Base-by-base conservation (phyloP, 2,113 vertebrate species). In the Alexandromys fortis region DNA sequence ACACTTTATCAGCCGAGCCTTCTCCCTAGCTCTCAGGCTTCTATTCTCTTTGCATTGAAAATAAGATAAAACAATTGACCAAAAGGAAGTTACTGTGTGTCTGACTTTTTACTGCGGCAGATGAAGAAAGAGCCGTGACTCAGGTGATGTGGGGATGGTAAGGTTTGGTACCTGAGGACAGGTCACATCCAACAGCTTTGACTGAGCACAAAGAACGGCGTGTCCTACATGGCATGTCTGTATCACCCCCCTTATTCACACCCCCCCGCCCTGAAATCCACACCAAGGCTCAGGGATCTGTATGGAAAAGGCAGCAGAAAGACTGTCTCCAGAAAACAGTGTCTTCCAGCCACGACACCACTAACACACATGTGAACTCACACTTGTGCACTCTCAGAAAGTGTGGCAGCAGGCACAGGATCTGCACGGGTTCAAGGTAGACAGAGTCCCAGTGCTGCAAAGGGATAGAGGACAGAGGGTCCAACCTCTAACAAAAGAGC, bases 211-310 rank as follows among this genome's bases (percentile, higher is more conserved):
- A 81, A 35, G 42, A 73, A 35, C 42, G 58, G 45, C 73, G 11
- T 65, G n/a, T n/a, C 90, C 83, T 82, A 82, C 58, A 26, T 26
- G 52, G 58, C 2, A 42, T 30, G 1, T 63, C 58, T 63, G 42
- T 30, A 28, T 83, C n/a, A 42, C 22, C 4, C 11, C 26, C 35
- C 13, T 35, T n/a, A 38, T 3, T n/a, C 21, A 72, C 7, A 3
- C 0, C 22, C 6, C 13, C 3, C 17, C 55, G 0, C 17, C 55
- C 55, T 4, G 5, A 68, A 30, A 82, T 33, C 11, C 21, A 38
- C 6, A 42, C 13, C 24, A 83, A 83, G 58, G n/a, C 24, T 63
- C 7, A 0, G 14, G 26, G 14, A 26, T 85, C 58, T 85, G 11
- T 85, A 38, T 42, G 58, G n/a, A 16, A 38, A 12, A 42, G 55